Conservation (phyloP, 2,888 invertebrate species). For the Leucophora obtusa region DNA sequence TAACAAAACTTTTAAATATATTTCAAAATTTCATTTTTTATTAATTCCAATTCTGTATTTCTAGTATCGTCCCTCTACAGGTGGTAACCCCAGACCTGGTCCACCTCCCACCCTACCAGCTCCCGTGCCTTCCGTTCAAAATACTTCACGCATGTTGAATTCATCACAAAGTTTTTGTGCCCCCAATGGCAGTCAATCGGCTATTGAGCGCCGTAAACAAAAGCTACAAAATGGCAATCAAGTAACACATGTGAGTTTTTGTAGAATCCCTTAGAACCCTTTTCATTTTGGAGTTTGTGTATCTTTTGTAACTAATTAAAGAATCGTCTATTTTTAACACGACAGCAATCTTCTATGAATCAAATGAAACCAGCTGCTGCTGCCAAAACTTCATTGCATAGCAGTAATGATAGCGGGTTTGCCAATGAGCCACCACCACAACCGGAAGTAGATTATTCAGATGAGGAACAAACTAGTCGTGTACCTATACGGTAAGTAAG, state of each 20-base stretch:
- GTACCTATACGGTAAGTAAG: conserved; percentile 79
- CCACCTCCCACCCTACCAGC: conserved; percentile 87
- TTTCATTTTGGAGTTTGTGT: neutral
- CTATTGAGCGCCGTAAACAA: conserved; percentile 75
- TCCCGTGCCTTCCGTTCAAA: conserved; percentile 82
- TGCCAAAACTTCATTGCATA: conserved; percentile 89
- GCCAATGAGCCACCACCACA: conserved; percentile 92
- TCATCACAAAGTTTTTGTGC: conserved; percentile 82
- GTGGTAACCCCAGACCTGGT: conserved; percentile 82
- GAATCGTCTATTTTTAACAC: conserved; percentile 53
- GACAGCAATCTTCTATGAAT: conserved; percentile 63
- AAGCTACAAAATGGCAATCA: conserved; percentile 73
- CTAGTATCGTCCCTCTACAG: conserved; percentile 80
- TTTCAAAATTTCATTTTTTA: too few relatives aligned
- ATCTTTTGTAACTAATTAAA: conserved; percentile 25
- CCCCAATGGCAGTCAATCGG: conserved; percentile 73
- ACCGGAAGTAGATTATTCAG: conserved; percentile 93
- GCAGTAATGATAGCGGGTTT: conserved; percentile 95
- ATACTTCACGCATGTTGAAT: conserved; percentile 79
- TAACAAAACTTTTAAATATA: too few relatives aligned
- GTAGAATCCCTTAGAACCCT: conserved; percentile 28
- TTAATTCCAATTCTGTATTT: too few relatives aligned
- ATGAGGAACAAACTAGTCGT: conserved; percentile 87
- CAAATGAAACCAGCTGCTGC: conserved; percentile 78
- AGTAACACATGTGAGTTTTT: conserved; percentile 68